Conservation (phyloP, 2,113 vertebrate species). For the Phyllostomus discolor region DNA sequence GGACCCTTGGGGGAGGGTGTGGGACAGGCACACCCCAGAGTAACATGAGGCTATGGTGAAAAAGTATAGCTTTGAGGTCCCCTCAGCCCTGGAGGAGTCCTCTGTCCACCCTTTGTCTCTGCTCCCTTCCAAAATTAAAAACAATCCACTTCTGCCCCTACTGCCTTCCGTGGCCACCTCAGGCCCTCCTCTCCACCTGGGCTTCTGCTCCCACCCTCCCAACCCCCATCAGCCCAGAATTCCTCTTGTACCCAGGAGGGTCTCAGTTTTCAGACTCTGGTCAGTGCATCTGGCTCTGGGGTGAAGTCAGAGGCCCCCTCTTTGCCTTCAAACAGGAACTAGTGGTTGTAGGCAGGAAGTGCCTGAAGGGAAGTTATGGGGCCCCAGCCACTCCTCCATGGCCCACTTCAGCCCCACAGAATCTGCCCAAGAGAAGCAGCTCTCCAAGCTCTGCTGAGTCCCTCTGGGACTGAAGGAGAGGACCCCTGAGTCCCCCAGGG, state of each 20-base stretch:
- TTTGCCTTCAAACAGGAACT: slow-evolving; percentile 62
- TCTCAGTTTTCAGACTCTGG: background rate
- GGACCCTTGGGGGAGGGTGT: background rate
- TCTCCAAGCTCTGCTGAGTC: background rate
- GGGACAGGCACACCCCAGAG: background rate
- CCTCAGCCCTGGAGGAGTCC: background rate
- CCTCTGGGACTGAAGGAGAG: background rate
- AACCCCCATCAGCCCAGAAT: background rate
- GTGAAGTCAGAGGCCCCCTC: background rate
- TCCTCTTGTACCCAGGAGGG: background rate
- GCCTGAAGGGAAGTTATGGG: slow-evolving; percentile 44
- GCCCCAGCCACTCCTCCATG: background rate
- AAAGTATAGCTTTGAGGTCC: background rate
- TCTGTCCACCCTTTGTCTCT: background rate
- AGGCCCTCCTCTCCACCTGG: background rate
- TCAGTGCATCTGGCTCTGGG: background rate
- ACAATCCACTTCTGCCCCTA: background rate
- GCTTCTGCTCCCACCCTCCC: background rate
- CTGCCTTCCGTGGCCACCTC: background rate
- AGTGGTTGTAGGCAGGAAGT: slow-evolving; percentile 56
- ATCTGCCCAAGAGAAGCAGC: background rate
- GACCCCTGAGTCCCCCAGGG: background rate
- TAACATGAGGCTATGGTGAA: background rate
- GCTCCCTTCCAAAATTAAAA: background rate
- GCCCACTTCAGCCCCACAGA: background rate